Evolutionary conservation across 2,888 invertebrate genomes (phyloP).

Genomic region (Hirtodrosophila cameraria): DNA sequence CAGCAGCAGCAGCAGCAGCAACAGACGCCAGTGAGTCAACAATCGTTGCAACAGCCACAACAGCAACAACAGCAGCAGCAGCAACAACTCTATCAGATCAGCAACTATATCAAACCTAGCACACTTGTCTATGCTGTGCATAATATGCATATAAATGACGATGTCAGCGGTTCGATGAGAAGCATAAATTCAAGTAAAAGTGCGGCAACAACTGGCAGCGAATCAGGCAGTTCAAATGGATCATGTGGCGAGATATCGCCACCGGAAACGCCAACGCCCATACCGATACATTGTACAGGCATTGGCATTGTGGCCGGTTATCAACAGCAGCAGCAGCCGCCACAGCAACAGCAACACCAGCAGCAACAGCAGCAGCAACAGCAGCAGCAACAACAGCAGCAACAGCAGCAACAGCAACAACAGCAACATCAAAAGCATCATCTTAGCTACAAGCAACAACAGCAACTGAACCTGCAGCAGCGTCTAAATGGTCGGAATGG

Average conservation of each 20-base stretch:
- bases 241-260: conserved; percentile 83
- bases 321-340: conserved; percentile 49
- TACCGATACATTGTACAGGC: conserved; percentile 60
- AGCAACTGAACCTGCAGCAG: conserved; percentile 79
- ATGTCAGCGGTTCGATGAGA: conserved; percentile 58
- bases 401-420: conserved; percentile 40
- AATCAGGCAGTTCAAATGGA: conserved; percentile 84
- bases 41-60: conserved; percentile 64
- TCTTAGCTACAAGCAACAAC: conserved; percentile 81
- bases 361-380: conserved; percentile 63
- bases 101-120: conserved; percentile 72
- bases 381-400: conserved; percentile 60
- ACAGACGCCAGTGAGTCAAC: conserved; percentile 43
- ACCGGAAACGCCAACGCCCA: conserved; percentile 83
- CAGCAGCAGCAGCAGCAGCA: conserved; percentile 69
- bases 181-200: conserved; percentile 80
- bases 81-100: conserved; percentile 77
- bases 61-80: conserved; percentile 55
- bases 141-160: conserved; percentile 75
- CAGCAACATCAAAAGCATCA: conserved; percentile 74
- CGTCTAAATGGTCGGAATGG: conserved; percentile 82
- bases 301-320: conserved; percentile 57
- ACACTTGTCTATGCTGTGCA: conserved; percentile 74
- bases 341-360: conserved; percentile 50
- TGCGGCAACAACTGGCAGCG: conserved; percentile 79